These are phyloP conservation scores for Notiomystis cincta DNA, from an alignment of 2,113 vertebrate species.

Conservation along the genomic window DNA sequence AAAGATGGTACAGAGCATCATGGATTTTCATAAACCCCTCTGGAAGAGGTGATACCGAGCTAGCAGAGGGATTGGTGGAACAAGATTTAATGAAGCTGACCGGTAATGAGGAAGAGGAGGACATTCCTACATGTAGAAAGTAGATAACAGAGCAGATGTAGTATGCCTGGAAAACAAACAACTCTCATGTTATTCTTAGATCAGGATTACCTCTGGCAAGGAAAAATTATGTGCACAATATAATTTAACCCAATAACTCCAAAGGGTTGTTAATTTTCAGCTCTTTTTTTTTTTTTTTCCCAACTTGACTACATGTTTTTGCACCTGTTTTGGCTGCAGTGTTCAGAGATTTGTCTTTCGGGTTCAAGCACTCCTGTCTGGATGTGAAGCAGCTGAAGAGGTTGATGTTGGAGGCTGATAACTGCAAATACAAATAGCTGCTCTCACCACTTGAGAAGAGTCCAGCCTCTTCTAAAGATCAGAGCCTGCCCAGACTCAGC, in stretches of 20 bases:
- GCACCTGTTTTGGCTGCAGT: background rate
- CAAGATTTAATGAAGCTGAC: background rate
- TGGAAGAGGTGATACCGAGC: background rate
- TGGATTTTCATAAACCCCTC: background rate
- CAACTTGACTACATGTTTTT: background rate
- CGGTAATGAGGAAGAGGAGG: background rate
- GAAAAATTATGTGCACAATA: background rate
- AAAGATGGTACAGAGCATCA: background rate
- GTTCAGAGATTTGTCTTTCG: background rate
- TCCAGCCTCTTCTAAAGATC: background rate
- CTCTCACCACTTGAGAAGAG: background rate
- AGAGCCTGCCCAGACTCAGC: background rate
- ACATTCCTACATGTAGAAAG: background rate
- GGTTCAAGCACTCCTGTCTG: background rate
- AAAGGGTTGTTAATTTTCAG: background rate
- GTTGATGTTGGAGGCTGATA: background rate
- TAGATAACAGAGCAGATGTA: background rate
- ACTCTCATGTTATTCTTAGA: background rate
- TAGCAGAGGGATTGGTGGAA: background rate
- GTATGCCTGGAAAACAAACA: background rate
- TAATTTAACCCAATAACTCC: background rate
- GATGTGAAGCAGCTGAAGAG: background rate
- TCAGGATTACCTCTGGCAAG: background rate
- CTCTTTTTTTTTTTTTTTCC: background rate
- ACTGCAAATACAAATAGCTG: background rate